Conservation (phyloP, 1,140 invertebrate genomes). For the Drosophila virilis region DNA sequence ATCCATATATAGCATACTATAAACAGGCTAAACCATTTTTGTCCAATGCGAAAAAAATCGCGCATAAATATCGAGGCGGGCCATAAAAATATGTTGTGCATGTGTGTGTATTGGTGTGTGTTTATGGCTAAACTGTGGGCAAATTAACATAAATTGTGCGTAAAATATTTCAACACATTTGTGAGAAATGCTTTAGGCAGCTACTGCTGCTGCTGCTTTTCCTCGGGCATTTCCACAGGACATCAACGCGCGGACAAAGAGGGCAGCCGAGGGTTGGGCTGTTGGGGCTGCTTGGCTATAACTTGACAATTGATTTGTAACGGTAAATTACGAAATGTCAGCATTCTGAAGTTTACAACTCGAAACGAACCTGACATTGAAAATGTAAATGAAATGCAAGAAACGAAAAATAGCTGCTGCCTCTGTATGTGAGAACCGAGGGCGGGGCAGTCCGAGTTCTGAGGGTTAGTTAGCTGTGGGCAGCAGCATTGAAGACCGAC, state of each 20-base stretch:
- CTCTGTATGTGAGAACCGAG: not conserved
- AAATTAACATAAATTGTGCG: slow-evolving; percentile 77
- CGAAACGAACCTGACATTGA: slow-evolving; percentile 56
- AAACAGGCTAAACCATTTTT: slow-evolving; percentile 64
- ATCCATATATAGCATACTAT: slow-evolving; percentile 25
- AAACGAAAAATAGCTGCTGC: slow-evolving; percentile 30
- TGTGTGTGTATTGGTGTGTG: slow-evolving; percentile 4
- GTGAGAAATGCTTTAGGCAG: slow-evolving; percentile 9
- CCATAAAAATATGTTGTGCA: slow-evolving; percentile 63
- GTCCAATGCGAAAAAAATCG: slow-evolving; percentile 72
- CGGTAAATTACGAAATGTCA: slow-evolving; percentile 76
- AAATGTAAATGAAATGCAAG: slow-evolving; percentile 74
- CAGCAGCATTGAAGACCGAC: slow-evolving; percentile 34
- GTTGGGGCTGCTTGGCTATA: slow-evolving; percentile 19
- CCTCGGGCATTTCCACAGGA: slow-evolving; percentile 12
- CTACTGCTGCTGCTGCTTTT: slow-evolving; percentile 1
- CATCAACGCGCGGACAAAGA: slow-evolving; percentile 40
- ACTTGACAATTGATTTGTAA: slow-evolving; percentile 80
- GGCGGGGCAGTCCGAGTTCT: too few species aligned
- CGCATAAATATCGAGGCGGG: slow-evolving; percentile 60
- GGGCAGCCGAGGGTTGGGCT: not conserved
- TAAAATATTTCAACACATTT: slow-evolving; percentile 59
- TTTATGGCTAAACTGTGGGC: slow-evolving; percentile 61
- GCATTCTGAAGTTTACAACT: slow-evolving; percentile 28
- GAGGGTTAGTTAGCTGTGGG: not conserved